Conservation (phyloP, 2,113 vertebrate genomes). For the Silurus glanis region DNA sequence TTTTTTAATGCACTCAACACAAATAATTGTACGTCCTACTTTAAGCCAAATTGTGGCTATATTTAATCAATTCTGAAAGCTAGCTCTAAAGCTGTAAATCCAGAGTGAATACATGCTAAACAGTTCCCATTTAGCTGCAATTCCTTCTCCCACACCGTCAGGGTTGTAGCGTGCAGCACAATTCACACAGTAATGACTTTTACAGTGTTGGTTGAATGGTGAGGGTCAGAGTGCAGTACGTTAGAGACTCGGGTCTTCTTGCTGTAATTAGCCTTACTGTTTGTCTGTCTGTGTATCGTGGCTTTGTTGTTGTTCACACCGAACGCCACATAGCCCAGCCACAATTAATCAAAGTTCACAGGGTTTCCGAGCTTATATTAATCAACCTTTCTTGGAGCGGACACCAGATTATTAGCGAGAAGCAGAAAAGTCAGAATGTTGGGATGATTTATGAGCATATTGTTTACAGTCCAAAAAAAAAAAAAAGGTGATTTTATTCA, state of each 20-base stretch:
- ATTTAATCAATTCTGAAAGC: not conserved
- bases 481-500: conserved; percentile 35
- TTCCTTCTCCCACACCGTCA: conserved; percentile 8
- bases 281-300: conserved; percentile 67
- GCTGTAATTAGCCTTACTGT: conserved; percentile 73
- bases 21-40: not conserved
- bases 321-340: conserved; percentile 34
- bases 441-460: conserved; percentile 44
- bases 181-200: conserved; percentile 76
- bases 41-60: not conserved
- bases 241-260: conserved; percentile 70
- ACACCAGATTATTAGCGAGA: conserved; percentile 42
- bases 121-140: conserved; percentile 27
- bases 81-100: not conserved
- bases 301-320: conserved; percentile 66
- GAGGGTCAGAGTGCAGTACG: conserved; percentile 70
- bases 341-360: conserved; percentile 55
- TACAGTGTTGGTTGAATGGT: conserved; percentile 65
- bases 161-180: conserved; percentile 45
- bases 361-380: conserved; percentile 45
- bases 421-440: conserved; percentile 32
- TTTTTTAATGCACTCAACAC: not conserved
- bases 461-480: conserved; percentile 17
- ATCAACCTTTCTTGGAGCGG: conserved; percentile 40
- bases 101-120: conserved; percentile 8